Conservation (phyloP, 2,797 vertebrate genomes). For the Aldrovandia affinis region DNA sequence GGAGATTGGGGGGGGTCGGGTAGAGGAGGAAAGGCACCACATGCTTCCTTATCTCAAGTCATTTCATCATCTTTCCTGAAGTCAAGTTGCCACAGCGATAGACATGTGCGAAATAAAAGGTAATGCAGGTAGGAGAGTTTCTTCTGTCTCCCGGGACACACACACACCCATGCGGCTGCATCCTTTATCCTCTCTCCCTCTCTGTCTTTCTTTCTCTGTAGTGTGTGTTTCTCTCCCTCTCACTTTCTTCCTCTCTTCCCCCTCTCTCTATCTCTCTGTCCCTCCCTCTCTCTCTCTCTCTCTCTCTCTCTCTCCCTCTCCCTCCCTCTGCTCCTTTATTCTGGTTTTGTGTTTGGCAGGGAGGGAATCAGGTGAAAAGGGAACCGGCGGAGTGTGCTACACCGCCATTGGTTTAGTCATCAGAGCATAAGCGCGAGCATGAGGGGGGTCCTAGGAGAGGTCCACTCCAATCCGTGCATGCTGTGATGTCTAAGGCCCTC, state of each 20-base stretch:
- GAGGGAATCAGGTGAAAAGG: background rate
- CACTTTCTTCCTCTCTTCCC: background rate
- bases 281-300: background rate
- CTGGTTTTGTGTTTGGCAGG: background rate
- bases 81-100: conserved; percentile 27
- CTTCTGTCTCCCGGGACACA: background rate
- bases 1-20: background rate
- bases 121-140: too few relatives aligned
- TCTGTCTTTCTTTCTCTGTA: too few relatives aligned
- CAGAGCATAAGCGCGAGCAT: background rate
- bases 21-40: background rate
- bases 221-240: background rate
- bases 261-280: conserved; percentile 12
- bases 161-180: background rate
- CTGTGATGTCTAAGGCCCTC: background rate
- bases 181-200: background rate
- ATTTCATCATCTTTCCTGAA: background rate
- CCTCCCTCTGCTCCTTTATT: background rate
- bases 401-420: background rate
- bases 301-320: conserved; percentile 16
- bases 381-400: background rate
- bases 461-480: background rate
- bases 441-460: background rate
- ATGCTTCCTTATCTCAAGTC: background rate
- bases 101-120: background rate